Conservation (phyloP, 2,797 vertebrate genomes). For the Vireo griseus region DNA sequence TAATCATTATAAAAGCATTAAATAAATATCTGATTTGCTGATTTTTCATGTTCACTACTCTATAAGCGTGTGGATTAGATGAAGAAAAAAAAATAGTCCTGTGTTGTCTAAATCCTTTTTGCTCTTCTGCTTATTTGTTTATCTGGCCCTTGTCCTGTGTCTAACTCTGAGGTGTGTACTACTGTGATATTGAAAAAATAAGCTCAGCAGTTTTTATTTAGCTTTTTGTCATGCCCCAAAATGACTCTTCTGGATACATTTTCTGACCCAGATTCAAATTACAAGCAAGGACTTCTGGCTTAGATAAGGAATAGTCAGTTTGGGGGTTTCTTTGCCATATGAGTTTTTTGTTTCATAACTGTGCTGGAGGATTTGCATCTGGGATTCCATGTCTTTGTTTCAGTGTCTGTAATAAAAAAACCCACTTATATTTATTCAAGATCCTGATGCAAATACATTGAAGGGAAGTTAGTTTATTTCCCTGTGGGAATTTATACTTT, state of each 20-base stretch:
- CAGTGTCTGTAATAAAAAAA: conserved; percentile 17
- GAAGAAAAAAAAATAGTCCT: neutral
- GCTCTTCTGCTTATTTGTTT: neutral
- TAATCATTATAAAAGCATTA: conserved; percentile 51
- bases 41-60: conserved; percentile 17
- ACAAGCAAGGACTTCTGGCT: neutral
- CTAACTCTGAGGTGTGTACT: neutral
- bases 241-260: neutral
- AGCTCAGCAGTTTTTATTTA: neutral
- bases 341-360: conserved; percentile 9
- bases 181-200: neutral
- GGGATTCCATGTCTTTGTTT: conserved; percentile 44
- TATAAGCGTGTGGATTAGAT: neutral
- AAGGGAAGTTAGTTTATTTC: conserved; percentile 22
- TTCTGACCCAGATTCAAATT: conserved; percentile 12
- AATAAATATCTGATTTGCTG: conserved; percentile 56
- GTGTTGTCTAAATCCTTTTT: neutral
- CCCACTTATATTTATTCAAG: conserved; percentile 35
- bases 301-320: neutral
- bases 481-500: neutral
- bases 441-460: conserved; percentile 24
- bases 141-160: neutral
- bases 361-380: neutral
- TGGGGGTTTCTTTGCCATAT: neutral
- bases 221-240: neutral